A percentile compares a stretch with the other conserved stretches of the same genome.
Conservation (phyloP, 35 echinoderm and acorn worm species). For the Eucidaris tribuloides region DNA sequence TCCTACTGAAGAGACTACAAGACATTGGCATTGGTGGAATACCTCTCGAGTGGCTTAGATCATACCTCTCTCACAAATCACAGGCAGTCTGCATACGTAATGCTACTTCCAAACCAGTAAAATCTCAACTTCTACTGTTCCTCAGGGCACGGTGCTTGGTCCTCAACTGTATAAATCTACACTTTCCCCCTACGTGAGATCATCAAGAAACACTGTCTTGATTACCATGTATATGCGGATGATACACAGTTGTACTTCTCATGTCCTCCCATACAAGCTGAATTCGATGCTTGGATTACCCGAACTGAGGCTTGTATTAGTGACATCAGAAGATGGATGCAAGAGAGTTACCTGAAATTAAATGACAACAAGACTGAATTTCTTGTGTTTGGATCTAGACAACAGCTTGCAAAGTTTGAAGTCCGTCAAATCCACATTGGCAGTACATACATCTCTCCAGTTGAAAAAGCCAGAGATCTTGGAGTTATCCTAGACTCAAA, state of each 20-base stretch:
- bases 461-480: too few species aligned
- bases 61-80: constrained; percentile 48
- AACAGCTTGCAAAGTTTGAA: background rate
- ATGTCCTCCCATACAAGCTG: constrained; percentile 7
- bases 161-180: constrained; percentile 52
- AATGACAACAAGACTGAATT: constrained; percentile 56
- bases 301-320: constrained; percentile 1
- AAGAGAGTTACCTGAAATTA: constrained; percentile 41
- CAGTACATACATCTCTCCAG: too few species aligned
- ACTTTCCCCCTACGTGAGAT: constrained; percentile 38
- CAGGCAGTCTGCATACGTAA: constrained; percentile 42
- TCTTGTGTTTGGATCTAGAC: background rate
- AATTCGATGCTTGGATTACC: constrained; percentile 21
- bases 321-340: constrained; percentile 49
- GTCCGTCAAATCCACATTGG: too few species aligned
- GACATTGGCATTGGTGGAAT: constrained; percentile 37
- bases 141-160: constrained; percentile 53
- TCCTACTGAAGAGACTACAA: constrained; percentile 50
- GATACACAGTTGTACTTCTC: constrained; percentile 49
- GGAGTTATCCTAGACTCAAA: too few species aligned
- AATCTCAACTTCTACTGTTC: constrained; percentile 41
- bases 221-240: constrained; percentile 42
- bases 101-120: constrained; percentile 24
- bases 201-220: constrained; percentile 36
- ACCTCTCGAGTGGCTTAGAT: constrained; percentile 58